Evolutionary conservation across 1,140 invertebrate species (phyloP), one percentile per base, ranked within the genome.

Genomic region (Diachasma alloeum): DNA sequence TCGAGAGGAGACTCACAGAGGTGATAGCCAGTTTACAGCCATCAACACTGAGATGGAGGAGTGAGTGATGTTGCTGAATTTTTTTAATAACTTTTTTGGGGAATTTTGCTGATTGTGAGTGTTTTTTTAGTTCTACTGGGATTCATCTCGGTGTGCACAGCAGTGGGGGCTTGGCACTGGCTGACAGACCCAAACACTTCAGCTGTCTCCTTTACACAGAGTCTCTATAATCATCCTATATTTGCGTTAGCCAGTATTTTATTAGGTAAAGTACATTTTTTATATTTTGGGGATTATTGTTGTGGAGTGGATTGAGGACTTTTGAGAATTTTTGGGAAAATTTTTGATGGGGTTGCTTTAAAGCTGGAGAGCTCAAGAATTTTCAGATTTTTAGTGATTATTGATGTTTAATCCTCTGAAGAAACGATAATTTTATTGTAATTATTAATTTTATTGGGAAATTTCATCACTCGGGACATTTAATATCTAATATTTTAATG

Each of bases 21-120:
- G 97, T 99, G n/a, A 97, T 99, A 86, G 93, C 94, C 80, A 96
- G 96, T 87, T 92, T 98, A 77, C 96, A 97, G 84, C 97, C 97
- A 68, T 93, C 96, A 67, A 97, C 97, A 72, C 92, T 94, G 79
- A 92, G 97, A 91, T 99, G 97, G 97, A 93, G 97, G 93, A 94
- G 96, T 97, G 92, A 91, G 91, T 90, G 68, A 72, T 56, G 5
- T 17, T 24, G 17, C 1, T 9, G 13, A 11, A 44, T 72, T 46
- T 37, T 22, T 76, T 17, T 59, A 56, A 48, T 48, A 19, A 39
- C 37, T 69, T 53, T 15, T 36, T 46, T 67, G 13, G 10, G n/a
- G 11, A 69, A 46, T 53, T 68, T 22, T 9, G n/a, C 2, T 48
- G 68, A 68, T 22, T 37, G 67, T 11, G 15, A 11, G 17, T 26